Percentiles rank a stretch among this genome's conserved stretches.
phyloP scores from a whole-genome alignment of 2,888 invertebrate genomes.

The Apamea sordens region DNA sequence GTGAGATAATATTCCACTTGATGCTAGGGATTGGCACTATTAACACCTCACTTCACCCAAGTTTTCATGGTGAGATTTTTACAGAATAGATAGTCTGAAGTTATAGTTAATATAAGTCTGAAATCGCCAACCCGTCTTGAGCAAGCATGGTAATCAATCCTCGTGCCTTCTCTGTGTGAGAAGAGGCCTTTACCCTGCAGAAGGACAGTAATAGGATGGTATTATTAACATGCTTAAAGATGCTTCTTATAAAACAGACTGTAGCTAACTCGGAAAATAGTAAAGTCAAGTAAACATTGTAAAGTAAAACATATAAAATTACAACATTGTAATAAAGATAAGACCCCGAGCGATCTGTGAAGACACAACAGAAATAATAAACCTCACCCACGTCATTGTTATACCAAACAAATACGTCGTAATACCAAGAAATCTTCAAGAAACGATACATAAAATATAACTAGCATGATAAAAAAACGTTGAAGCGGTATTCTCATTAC shows the following conservation, averaged over 20 bases:
- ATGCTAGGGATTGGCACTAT: no score
- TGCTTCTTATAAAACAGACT: not conserved
- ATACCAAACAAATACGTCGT: slow-evolving; percentile 13
- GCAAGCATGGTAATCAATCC: no score
- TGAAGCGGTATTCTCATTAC: slow-evolving; percentile 61
- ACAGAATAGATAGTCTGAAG: no score
- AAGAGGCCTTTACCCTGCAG: no score
- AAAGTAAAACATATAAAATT: not conserved
- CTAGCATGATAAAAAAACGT: slow-evolving; percentile 37
- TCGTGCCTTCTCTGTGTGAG: no score
- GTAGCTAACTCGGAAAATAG: no score
- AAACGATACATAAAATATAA: slow-evolving; percentile 32
- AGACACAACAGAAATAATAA: not conserved
- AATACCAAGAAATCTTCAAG: slow-evolving; percentile 27
- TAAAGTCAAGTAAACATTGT: not conserved
- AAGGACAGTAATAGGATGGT: no score
- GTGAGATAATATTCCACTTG: no score
- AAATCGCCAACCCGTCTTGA: no score
- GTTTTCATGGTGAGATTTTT: no score
- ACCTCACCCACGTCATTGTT: not conserved
- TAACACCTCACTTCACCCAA: no score
- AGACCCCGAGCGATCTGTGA: not conserved
- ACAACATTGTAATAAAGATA: not conserved
- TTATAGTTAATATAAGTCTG: no score
- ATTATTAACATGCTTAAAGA: not conserved